Evolutionary conservation across 2,113 vertebrate species (phyloP).

Genomic region (Lepisosteus oculatus): DNA sequence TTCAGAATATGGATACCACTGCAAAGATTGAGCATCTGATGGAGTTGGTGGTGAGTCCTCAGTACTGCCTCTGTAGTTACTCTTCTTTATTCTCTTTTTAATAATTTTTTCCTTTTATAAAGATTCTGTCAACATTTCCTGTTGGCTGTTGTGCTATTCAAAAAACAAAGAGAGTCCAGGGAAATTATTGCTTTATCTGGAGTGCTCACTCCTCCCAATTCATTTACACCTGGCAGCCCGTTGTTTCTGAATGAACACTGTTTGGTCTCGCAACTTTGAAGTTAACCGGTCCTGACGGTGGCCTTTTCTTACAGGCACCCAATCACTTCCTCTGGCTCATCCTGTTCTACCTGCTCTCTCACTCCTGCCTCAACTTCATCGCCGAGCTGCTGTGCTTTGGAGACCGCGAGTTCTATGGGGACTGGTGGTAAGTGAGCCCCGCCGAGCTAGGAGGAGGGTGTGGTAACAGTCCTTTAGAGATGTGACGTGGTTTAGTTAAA

Average conservation of each 20-base stretch:
- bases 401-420: conserved; percentile 48
- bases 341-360: conserved; percentile 49
- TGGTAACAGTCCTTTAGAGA: too few relatives aligned
- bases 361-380: conserved; percentile 46
- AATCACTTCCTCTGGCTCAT: conserved; percentile 53
- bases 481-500: too few relatives aligned
- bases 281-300: not conserved
- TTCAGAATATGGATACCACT: conserved; percentile 38
- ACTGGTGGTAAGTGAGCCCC: conserved; percentile 33
- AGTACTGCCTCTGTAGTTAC: not conserved
- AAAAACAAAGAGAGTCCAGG: too few relatives aligned
- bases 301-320: conserved; percentile 35
- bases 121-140: too few relatives aligned
- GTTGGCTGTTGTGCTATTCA: too few relatives aligned
- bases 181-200: not conserved
- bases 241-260: too few relatives aligned
- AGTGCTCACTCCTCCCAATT: too few relatives aligned
- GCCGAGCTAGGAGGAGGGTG: too few relatives aligned
- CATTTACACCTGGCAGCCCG: too few relatives aligned
- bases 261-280: not conserved
- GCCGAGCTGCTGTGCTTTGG: conserved; percentile 51
- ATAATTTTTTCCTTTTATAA: too few relatives aligned
- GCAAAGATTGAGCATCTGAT: conserved; percentile 41
- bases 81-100: too few relatives aligned
- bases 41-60: conserved; percentile 41